Base-by-base conservation (phyloP, 2,888 invertebrate genomes). In the Pinctada fucata region DNA sequence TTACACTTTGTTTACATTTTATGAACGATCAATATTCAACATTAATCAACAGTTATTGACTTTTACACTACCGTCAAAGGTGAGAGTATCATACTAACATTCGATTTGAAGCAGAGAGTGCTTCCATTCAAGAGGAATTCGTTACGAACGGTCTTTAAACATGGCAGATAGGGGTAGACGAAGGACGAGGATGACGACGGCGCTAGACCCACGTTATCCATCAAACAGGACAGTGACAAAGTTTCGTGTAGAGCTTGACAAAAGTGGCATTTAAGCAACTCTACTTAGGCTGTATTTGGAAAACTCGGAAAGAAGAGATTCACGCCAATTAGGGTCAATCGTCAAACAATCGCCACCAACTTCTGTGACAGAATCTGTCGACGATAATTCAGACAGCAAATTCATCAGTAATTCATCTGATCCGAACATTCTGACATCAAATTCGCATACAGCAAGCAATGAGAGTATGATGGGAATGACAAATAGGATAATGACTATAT, bases 201-300 rank as follows among this genome's bases (percentile, higher is more conserved):
- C 52, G 6, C 68, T 58, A 67, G 72, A 77, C 8, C 4, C 51
- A 8, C 16, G 13, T n/a, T 67, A 77, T 48, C 64, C 68, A 31
- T 50, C 58, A 5, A 73, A 78, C 31, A 73, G 58, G 68, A 78
- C 73, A 8, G n/a, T 45, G 0, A 3, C 3, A 31, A n/a, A 73
- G n/a, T 13, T 69, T 10, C 13, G 45, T 8, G 45, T 64, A 5
- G 64, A 78, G 50, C 48, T 78, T 2, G 8, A 45, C 31, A 64
- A 78, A 16, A 31, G 73, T 2, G 49, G 48, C 10, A 73, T 78
- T 13, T 6, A 78, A 45, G 16, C 51, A 1, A 50, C 13, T 1
- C 6, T 68, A 13, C 49, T 50, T 31, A 49, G 73, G 58, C 31
- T 78, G 0, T 73, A 78, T 10, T 5, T 66, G 49, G 69, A 69